Percentiles rank a stretch among this genome's conserved stretches.
These are phyloP conservation scores for Thunnus albacares DNA, from an alignment of 2,797 vertebrate genomes.

Conservation along the genomic window DNA sequence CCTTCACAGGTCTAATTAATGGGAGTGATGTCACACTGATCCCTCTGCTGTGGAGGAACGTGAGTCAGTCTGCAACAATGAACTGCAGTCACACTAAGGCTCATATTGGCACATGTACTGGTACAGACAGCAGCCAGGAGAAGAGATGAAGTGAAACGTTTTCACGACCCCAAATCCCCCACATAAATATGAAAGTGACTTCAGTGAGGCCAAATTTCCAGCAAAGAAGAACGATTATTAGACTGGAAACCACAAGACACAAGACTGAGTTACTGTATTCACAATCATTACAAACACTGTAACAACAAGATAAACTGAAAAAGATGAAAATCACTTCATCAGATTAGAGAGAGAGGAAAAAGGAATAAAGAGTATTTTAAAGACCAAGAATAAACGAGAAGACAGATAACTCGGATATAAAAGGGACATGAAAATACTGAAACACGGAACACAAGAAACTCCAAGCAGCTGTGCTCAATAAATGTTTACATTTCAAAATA, in stretches of 20 bases:
- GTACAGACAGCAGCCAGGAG: constrained; percentile 69
- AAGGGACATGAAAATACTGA: no score
- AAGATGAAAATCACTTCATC: background rate
- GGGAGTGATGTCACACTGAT: constrained; percentile 56
- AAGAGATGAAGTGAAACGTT: constrained; percentile 44
- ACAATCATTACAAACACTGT: background rate
- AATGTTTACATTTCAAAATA: no score
- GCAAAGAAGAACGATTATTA: background rate
- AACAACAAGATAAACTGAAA: background rate
- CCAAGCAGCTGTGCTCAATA: no score
- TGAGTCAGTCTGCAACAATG: constrained; percentile 43
- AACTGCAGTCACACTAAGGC: constrained; percentile 61
- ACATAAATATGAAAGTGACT: no score
- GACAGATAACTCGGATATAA: no score
- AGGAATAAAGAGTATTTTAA: no score
- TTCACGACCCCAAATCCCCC: no score
- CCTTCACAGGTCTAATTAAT: constrained; percentile 34
- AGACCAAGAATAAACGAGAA: no score
- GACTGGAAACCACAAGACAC: no score
- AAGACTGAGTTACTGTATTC: background rate
- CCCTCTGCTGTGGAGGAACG: constrained; percentile 7
- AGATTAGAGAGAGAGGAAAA: background rate
- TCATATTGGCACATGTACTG: constrained; percentile 58
- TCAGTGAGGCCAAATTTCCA: constrained; percentile 26
- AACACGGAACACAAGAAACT: no score